These are phyloP conservation scores for Trissolcus brochymenae DNA, from an alignment of 2,888 invertebrate genomes.

Conservation along the genomic window DNA sequence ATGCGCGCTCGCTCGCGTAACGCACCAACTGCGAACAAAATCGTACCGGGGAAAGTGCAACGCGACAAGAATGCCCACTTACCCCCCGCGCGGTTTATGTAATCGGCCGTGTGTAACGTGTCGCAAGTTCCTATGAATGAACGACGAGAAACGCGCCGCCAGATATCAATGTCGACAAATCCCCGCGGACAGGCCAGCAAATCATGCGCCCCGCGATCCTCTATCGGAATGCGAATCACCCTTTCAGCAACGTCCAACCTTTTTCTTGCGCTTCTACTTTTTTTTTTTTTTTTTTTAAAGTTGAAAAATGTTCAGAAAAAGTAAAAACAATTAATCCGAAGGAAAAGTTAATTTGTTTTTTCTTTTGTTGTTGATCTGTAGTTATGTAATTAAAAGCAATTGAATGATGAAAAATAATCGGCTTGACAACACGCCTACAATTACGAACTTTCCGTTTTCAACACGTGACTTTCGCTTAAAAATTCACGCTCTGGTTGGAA, in stretches of 20 bases:
- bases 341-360: neutral
- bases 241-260: neutral
- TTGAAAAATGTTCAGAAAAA: neutral
- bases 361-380: too few species aligned
- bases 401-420: conserved; percentile 41
- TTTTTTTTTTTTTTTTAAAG: neutral
- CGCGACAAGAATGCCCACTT: conserved; percentile 58
- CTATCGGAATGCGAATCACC: neutral
- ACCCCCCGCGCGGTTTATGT: conserved; percentile 65
- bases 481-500: conserved; percentile 58
- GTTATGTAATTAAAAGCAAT: too few species aligned
- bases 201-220: too few species aligned
- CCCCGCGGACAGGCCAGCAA: conserved; percentile 34
- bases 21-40: conserved; percentile 19
- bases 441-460: conserved; percentile 56
- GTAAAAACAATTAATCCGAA: neutral
- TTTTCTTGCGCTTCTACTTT: neutral
- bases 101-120: conserved; percentile 69
- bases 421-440: conserved; percentile 48
- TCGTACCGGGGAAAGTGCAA: conserved; percentile 66
- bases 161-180: conserved; percentile 46
- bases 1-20: conserved; percentile 14
- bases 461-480: conserved; percentile 57
- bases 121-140: conserved; percentile 72
- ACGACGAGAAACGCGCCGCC: conserved; percentile 59